phyloP scores from a whole-genome alignment of 1,140 invertebrate species.

The Drosophila simulans region DNA sequence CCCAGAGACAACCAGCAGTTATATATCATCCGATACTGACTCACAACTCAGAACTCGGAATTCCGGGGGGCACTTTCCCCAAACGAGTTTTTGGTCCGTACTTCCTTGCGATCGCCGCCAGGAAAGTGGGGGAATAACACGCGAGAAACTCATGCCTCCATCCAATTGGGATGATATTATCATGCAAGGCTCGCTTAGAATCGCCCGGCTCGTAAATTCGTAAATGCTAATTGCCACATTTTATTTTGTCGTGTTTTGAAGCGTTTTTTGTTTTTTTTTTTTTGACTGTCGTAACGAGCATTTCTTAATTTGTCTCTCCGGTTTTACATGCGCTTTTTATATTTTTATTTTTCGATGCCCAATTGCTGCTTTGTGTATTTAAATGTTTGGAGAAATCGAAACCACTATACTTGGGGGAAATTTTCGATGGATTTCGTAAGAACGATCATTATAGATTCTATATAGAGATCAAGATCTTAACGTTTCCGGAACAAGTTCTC shows the following conservation, averaged over 20 bases:
- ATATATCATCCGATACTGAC: conserved; percentile 38
- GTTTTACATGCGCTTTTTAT: not conserved
- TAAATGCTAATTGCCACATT: conserved; percentile 59
- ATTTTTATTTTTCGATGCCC: conserved; percentile 1
- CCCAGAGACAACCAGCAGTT: conserved; percentile 25
- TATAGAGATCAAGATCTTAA: not conserved
- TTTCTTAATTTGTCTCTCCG: conserved; percentile 11
- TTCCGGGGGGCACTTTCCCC: not conserved
- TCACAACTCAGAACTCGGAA: conserved; percentile 47
- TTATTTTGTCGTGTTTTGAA: conserved; percentile 31
- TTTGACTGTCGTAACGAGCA: conserved; percentile 25
- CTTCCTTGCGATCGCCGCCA: conserved; percentile 61
- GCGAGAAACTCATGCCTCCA: conserved; percentile 63
- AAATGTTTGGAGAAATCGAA: conserved; percentile 10
- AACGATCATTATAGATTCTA: conserved; percentile 9
- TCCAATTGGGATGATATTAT: conserved; percentile 51
- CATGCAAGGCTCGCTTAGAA: conserved; percentile 60
- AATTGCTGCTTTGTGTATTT: conserved; percentile 15
- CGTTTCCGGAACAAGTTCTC: conserved; percentile 32
- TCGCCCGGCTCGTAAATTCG: conserved; percentile 49
- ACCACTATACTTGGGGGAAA: conserved; percentile 13
- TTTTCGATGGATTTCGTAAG: not conserved
- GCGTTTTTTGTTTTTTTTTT: not conserved
- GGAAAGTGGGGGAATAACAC: conserved; percentile 35
- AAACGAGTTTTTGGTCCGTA: conserved; percentile 39